Evolutionary conservation across 1,140 invertebrate species (phyloP), one percentile per base, ranked within the genome.

Genomic region (Prorops nasuta): DNA sequence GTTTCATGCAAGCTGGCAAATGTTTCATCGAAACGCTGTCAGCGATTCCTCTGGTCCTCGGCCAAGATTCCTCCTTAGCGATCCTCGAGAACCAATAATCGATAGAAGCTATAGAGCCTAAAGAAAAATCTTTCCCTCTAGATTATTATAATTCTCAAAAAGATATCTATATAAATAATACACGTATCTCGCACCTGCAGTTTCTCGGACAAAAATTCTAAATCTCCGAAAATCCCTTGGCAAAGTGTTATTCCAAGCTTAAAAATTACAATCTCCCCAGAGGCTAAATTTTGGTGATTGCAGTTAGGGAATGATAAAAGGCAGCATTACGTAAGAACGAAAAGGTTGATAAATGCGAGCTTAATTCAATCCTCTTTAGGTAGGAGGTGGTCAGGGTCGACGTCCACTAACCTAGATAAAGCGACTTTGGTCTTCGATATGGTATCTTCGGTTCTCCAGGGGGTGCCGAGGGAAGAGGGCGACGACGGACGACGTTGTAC

Each of bases 321-420:
- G n/a, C n/a, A 28, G 24, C 4, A 10, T 28, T 47, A 60, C 36
- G 22, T 20, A 44, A 38, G 12, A 8, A 35, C 44, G 49, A 46
- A 51, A 51, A 50, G 57, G 19, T 46, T 61, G 58, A 61, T 54
- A 42, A 61, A 61, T 56, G 49, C 24, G 54, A 56, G 46, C 56
- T 60, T 61, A 61, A 60, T 60, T 56, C 60, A 63, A 58, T 52
- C 44, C 58, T 56, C 61, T 58, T 59, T 56, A 56, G 56, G 58
- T 60, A 60, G 47, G 48, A 63, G 45, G 50, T 59, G 61, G 57
- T 61, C 61, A 62, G 58, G 57, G 32, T 57, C 55, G 48, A 49
- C 47, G 63, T 68, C 59, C 58, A 66, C 63, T 67, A 67, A 70
- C 67, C 63, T 54, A 66, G 58, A 71, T 68, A 70, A 60, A 59